Evolutionary conservation across 2,888 invertebrate genomes (phyloP).

Genomic region (Machimus atricapillus): DNA sequence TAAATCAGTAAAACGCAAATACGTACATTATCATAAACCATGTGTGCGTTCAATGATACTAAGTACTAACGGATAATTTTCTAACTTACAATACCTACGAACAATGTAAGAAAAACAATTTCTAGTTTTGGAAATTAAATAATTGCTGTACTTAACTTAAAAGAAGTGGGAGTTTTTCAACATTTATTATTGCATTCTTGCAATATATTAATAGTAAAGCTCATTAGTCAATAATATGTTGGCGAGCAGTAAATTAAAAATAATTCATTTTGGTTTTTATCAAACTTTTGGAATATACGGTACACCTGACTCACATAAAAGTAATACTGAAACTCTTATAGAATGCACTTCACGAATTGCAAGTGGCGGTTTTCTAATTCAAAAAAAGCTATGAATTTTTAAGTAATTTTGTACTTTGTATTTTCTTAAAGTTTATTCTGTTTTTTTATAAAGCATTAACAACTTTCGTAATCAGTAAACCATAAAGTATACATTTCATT

Average conservation of each 20-base stretch:
- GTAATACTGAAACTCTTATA: background rate
- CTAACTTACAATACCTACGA: background rate
- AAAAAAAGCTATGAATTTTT: background rate
- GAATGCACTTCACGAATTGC: background rate
- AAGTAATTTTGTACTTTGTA: background rate
- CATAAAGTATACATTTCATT: background rate
- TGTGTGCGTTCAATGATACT: conserved; percentile 5
- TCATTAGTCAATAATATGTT: conserved; percentile 34
- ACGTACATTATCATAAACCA: background rate
- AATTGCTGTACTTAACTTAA: background rate
- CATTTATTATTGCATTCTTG: conserved; percentile 43
- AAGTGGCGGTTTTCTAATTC: background rate
- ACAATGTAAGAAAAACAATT: background rate
- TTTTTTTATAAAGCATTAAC: background rate
- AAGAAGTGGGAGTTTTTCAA: background rate
- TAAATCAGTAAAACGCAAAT: background rate
- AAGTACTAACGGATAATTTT: background rate
- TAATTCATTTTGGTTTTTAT: background rate
- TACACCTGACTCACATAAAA: background rate
- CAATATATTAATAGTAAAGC: conserved; percentile 40
- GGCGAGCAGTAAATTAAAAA: conserved; percentile 15
- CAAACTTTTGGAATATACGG: background rate
- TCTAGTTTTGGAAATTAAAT: background rate
- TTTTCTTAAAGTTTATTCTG: background rate
- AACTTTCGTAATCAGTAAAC: background rate